phyloP scores from a whole-genome alignment of 2,888 invertebrate species.

The Agonopterix alstromeriana region DNA sequence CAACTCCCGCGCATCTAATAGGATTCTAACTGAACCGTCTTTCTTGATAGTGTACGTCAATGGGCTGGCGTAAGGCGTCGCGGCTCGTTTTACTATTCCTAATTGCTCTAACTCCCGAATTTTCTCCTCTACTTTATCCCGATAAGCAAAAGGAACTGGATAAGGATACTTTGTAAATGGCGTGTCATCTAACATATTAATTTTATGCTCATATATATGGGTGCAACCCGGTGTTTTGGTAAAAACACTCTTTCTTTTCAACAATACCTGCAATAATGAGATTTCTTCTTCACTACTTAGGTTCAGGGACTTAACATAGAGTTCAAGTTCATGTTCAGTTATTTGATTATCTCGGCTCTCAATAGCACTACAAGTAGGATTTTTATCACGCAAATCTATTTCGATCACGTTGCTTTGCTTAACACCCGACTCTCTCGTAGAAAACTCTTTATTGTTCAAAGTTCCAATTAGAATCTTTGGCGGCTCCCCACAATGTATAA shows the following conservation, averaged over 20 bases:
- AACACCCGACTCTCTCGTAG: too few relatives aligned
- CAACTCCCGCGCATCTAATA: slow-evolving; percentile 26
- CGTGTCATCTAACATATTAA: not conserved
- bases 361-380: too few relatives aligned
- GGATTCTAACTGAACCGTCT: slow-evolving; percentile 22
- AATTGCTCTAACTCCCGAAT: slow-evolving; percentile 22
- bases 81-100: slow-evolving; percentile 25
- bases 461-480: too few relatives aligned
- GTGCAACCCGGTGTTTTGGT: not conserved
- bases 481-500: too few relatives aligned
- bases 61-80: slow-evolving; percentile 19
- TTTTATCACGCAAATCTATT: too few relatives aligned
- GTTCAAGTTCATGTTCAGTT: not conserved
- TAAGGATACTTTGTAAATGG: not conserved
- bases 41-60: slow-evolving; percentile 24
- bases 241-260: not conserved
- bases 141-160: slow-evolving; percentile 6
- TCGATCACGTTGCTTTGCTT: too few relatives aligned
- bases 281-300: not conserved
- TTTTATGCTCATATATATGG: not conserved
- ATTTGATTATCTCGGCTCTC: not conserved
- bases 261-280: not conserved
- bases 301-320: not conserved
- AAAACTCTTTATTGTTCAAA: too few relatives aligned
- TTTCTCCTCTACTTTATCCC: slow-evolving; percentile 19